Evolutionary conservation across 35 echinoderm and acorn worm genomes (phyloP).

Genomic region (Anneissia japonica): DNA sequence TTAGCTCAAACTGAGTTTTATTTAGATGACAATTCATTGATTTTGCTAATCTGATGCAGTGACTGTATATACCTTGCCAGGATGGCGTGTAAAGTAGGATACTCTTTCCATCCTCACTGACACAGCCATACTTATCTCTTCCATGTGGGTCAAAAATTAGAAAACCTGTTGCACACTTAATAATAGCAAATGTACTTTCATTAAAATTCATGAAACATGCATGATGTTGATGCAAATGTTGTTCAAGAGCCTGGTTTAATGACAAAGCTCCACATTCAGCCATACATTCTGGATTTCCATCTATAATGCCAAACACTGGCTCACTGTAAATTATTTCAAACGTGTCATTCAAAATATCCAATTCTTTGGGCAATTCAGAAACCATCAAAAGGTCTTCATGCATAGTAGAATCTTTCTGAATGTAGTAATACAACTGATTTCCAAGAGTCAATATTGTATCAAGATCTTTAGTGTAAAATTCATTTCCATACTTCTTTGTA

Average conservation of each 20-base stretch:
- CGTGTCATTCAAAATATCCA: slow-evolving; percentile 17
- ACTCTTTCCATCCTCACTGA: neutral
- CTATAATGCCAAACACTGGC: slow-evolving; percentile 26
- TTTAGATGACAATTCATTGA: slow-evolving; percentile 12
- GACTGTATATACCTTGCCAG: slow-evolving; percentile 27
- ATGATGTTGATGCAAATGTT: slow-evolving; percentile 9
- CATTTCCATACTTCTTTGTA: slow-evolving; percentile 7
- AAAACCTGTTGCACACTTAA: neutral
- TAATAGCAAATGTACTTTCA: slow-evolving; percentile 21
- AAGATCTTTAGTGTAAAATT: slow-evolving; percentile 15
- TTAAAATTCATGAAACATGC: slow-evolving; percentile 24
- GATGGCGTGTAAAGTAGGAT: neutral
- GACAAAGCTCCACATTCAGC: slow-evolving; percentile 7
- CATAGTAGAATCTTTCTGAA: slow-evolving; percentile 30
- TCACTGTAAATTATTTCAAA: slow-evolving; percentile 2
- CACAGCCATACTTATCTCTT: neutral
- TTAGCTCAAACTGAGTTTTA: slow-evolving; percentile 11
- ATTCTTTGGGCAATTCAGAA: slow-evolving; percentile 21
- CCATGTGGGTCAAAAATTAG: slow-evolving; percentile 1
- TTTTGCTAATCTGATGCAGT: neutral
- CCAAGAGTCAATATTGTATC: slow-evolving; percentile 31
- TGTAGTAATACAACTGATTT: slow-evolving; percentile 22
- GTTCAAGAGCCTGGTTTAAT: slow-evolving; percentile 28
- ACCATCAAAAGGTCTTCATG: slow-evolving; percentile 29
- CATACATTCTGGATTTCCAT: neutral